phyloP scores from a whole-genome alignment of 2,797 vertebrate genomes.

The Schizothorax lantsangensis region DNA sequence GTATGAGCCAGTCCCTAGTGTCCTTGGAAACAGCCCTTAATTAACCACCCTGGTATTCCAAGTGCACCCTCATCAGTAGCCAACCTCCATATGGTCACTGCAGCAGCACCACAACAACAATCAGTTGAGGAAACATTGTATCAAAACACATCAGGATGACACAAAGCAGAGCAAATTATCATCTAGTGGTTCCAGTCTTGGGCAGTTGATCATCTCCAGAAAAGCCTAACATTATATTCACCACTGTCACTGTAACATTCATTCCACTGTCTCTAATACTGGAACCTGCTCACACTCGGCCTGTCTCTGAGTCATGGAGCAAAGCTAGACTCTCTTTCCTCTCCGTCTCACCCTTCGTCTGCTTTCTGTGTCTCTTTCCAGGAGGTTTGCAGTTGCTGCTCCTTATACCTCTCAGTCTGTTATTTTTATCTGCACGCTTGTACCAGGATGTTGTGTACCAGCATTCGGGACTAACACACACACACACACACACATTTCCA shows the following conservation, averaged over 20 bases:
- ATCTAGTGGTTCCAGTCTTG: constrained; percentile 94
- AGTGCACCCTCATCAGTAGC: constrained; percentile 86
- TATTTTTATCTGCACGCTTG: constrained; percentile 83
- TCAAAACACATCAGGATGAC: constrained; percentile 87
- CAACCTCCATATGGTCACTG: constrained; percentile 96
- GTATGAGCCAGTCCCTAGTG: constrained; percentile 87
- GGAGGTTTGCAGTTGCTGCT: constrained; percentile 72
- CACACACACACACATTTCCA: constrained; percentile 50
- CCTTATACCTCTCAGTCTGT: constrained; percentile 78
- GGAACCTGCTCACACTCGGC: constrained; percentile 61
- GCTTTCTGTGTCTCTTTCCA: constrained; percentile 57
- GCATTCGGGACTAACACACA: constrained; percentile 39
- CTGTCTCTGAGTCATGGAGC: constrained; percentile 8
- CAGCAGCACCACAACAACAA: constrained; percentile 87
- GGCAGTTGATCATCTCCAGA: constrained; percentile 88
- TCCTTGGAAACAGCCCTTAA: constrained; percentile 97
- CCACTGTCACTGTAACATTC: constrained; percentile 73
- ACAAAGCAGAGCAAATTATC: constrained; percentile 95
- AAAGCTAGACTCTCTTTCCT: constrained; percentile 7
- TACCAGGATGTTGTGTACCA: constrained; percentile 83
- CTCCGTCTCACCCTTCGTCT: constrained; percentile 59
- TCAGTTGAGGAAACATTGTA: constrained; percentile 92
- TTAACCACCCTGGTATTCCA: constrained; percentile 99
- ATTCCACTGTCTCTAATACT: constrained; percentile 70
- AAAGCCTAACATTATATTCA: constrained; percentile 68